phyloP scores from a whole-genome alignment of 92 coral and sea anemone species.

The Parazoanthus atlanticus region DNA sequence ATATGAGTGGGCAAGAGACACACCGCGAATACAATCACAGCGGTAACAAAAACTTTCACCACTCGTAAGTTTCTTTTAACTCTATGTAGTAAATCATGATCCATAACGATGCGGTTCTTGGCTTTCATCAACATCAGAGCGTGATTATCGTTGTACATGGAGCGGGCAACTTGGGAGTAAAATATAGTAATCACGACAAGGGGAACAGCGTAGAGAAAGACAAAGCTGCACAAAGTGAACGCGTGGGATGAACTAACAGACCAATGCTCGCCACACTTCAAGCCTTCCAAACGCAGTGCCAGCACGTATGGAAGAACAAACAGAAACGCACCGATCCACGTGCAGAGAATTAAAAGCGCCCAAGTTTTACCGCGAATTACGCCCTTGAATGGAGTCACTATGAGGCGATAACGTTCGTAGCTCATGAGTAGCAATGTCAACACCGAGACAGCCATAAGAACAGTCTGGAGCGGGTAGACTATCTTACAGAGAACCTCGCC shows the following conservation, averaged over 20 bases:
- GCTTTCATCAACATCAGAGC: slow-evolving; percentile 54
- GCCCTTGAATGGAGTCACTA: slow-evolving; percentile 73
- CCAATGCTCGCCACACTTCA: slow-evolving; percentile 64
- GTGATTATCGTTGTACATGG: slow-evolving; percentile 62
- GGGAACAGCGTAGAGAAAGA: slow-evolving; percentile 57
- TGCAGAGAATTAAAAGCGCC: slow-evolving; percentile 48
- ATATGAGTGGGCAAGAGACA: slow-evolving; percentile 91
- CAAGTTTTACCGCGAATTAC: slow-evolving; percentile 49
- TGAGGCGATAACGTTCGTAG: slow-evolving; percentile 68
- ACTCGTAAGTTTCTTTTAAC: slow-evolving; percentile 73
- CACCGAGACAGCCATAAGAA: slow-evolving; percentile 64
- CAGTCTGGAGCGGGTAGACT: slow-evolving; percentile 76
- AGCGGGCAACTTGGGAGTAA: slow-evolving; percentile 58
- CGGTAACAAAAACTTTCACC: slow-evolving; percentile 81
- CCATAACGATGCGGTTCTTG: slow-evolving; percentile 40
- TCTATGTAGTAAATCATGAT: slow-evolving; percentile 47
- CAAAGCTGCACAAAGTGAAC: slow-evolving; percentile 62
- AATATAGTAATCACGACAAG: slow-evolving; percentile 48
- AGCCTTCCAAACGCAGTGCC: slow-evolving; percentile 44
- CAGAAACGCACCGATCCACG: slow-evolving; percentile 62
- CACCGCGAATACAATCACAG: slow-evolving; percentile 78
- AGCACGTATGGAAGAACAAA: slow-evolving; percentile 63
- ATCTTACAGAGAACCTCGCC: slow-evolving; percentile 67
- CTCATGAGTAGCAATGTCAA: slow-evolving; percentile 72
- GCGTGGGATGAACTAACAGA: slow-evolving; percentile 44